Evolutionary conservation across 2,888 invertebrate genomes (phyloP), one percentile per base, ranked within the genome.

Genomic region (Drosophila setosimentum): DNA sequence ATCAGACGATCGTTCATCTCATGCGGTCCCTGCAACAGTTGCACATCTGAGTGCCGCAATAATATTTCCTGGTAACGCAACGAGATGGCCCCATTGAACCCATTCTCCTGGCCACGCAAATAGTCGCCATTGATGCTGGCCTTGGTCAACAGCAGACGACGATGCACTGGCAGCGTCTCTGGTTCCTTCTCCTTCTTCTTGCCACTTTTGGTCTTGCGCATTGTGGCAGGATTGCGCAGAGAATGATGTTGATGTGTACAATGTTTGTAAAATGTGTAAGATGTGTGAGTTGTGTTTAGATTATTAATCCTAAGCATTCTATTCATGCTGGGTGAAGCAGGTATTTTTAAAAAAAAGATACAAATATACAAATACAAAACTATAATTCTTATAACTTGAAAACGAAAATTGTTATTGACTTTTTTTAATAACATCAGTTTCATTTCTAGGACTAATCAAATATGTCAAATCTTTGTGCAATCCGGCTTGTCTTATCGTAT

Each of bases 1-100:
- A 82, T 33, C n/a, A 82, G 48, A 0, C 71, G 76, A 29, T 83
- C 80, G 48, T 83, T 86, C 13, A 82, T n/a, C 10, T 57, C 57
- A 18, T 61, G 11, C 0, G 55, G 18, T 16, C 72, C 73, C 13
- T 68, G 75, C 49, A 82, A 58, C 60, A 86, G 53, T 49, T 72
- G 65, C 13, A 80, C 45, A n/a, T 86, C 87, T 30, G 69, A 51
- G 48, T 65, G 68, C 0, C 71, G 73, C 60, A 82, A 42, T n/a
- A 60, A 60, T 2, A 68, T 51, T n/a, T 71, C 61, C n/a, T 64
- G 70, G 16, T 67, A 81, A 10, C 68, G 81, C 53, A 81, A 27
- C 16, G 81, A 58, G 10, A 76, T 16, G 35, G 18, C n/a, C 5
- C 49, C 13, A 7, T 6, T 33, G 11, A 11, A 30, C 7, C 29